Evolutionary conservation across 2,888 invertebrate genomes (phyloP), one percentile per base, ranked within the genome.

Genomic region (Petrolisthes manimaculis): DNA sequence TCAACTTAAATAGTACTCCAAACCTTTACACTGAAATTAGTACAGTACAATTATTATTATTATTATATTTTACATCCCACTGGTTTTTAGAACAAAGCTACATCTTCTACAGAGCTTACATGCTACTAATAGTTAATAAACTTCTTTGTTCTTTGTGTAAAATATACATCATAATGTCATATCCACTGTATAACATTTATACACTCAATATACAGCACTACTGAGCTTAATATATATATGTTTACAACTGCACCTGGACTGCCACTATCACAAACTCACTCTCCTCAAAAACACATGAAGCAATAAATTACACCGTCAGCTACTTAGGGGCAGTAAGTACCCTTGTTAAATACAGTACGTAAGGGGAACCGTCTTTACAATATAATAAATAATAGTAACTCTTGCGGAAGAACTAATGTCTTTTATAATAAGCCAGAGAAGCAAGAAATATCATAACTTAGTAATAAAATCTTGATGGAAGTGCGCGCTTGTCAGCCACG

Each of bases 341-440:
- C 37, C 37, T 51, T 84, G 67, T 79, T 69, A 78, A 56, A 18
- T 82, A 69, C n/a, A n/a, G n/a, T 75, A 21, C 14, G 21, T 75
- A 75, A 37, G 37, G 37, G 37, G 37, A 37, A 37, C 37, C 37
- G 37, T 37, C 77, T 69, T 69, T 69, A 69, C 51, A 79, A 79
- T 77, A 85, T 85, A 71, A 85, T 79, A 75, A 85, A 79, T 79
- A 85, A 69, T 12, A 78, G 37, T 79, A 85, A 24, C 55, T 85
- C 78, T 54, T 85, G 77, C 18, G 53, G 84, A 53, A 69, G 71
- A 84, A 85, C 67, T 54, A 74, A 83, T 84, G 84, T 84, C 77
- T 84, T 85, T 85, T 85, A 85, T 85, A 79, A 37, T 71, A 71
- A 85, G 54, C 77, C 67, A 85, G 14, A 85, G 79, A 79, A 77